These are phyloP conservation scores for Limnephilus rhombicus DNA, from an alignment of 2,888 invertebrate genomes.

Conservation along the genomic window DNA sequence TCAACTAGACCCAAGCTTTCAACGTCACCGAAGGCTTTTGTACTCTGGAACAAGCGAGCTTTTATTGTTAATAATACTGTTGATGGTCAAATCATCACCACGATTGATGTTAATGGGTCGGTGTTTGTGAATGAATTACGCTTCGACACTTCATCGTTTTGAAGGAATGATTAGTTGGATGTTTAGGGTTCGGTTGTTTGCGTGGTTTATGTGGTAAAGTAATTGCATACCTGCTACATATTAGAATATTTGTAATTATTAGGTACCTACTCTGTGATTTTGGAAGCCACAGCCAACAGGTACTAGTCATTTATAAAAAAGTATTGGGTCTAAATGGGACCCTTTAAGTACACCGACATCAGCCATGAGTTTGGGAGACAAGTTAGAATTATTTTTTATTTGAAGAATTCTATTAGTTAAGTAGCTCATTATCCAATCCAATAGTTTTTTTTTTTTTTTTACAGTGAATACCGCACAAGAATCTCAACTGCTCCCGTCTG, in stretches of 20 bases:
- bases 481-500: no score
- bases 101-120: slow-evolving; percentile 16
- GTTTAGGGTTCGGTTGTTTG: neutral
- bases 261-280: no score
- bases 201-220: neutral
- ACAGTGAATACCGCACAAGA: no score
- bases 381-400: no score
- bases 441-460: no score
- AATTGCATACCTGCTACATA: neutral
- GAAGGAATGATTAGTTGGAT: neutral
- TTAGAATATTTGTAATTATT: neutral
- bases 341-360: no score
- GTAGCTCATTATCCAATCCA: no score
- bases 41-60: slow-evolving; percentile 25
- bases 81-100: slow-evolving; percentile 12
- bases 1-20: slow-evolving; percentile 33
- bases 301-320: no score
- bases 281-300: no score
- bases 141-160: neutral
- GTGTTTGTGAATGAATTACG: neutral
- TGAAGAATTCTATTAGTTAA: no score
- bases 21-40: neutral
- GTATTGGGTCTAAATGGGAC: no score
- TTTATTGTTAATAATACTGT: slow-evolving; percentile 23
- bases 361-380: no score